Evolutionary conservation across 2,113 vertebrate species (phyloP), one percentile per base, ranked within the genome.

Genomic region (Channa argus): DNA sequence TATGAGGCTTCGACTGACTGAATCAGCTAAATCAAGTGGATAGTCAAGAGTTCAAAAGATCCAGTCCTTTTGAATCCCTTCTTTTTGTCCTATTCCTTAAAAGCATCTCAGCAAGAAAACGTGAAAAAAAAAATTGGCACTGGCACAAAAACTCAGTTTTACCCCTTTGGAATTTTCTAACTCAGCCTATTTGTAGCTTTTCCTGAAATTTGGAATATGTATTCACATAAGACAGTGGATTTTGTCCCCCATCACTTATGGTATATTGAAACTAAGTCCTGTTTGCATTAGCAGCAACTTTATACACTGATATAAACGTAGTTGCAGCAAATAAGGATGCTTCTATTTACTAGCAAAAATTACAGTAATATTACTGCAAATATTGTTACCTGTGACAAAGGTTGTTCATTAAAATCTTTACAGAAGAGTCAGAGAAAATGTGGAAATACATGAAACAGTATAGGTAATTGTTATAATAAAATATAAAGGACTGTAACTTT

Each of bases 341-440:
- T 50, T 45, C 33, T 33, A 49, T 77, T 46, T 24, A 24, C 24
- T 24, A 24, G 24, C 15, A n/a, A 64, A 59, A 60, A 67, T 67
- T 43, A 74, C 52, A 58, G n/a, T 15, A 36, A 71, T 15, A 63
- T 44, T 66, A 24, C 24, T 1, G 24, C 24, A 24, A 24, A 24
- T 24, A 24, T 24, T 24, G 24, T 24, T 24, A 24, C 24, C 24
- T 24, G 24, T 24, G 24, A 24, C 24, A 24, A 24, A 24, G 24
- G 24, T 24, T 24, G 24, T 24, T 24, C 24, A 24, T 24, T 24
- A 24, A 24, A 24, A n/a, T 33, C 6, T 24, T n/a, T 8, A 69
- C 2, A n/a, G 2, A 49, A 41, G 63, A 15, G 13, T 5, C 34
- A 44, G 14, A n/a, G 5, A 44, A 24, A 24, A 24, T 24, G 24